Evolutionary conservation across 2,113 vertebrate species (phyloP), one percentile per base, ranked within the genome.

Genomic region (Actenoides hombroni): DNA sequence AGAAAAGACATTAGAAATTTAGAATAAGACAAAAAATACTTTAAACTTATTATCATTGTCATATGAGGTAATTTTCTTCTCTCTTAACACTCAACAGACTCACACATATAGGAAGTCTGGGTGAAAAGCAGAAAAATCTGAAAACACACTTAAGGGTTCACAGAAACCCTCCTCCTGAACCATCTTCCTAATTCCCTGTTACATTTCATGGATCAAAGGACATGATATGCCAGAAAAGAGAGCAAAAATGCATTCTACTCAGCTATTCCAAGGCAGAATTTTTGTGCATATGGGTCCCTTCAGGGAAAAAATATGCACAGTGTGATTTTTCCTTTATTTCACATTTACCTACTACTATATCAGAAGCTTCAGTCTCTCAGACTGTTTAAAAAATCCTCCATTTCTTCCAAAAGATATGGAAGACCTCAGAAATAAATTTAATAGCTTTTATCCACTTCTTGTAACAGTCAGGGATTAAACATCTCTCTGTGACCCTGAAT

Each of bases 241-340:
- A 59, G 15, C 6, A 90, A 88, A 92, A 92, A 84, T 81, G 10
- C 26, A 67, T 69, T 85, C 48, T 57, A 68, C 46, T 77, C 46
- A 78, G 57, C 23, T 65, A 81, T 81, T 92, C 61, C 44, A 64
- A 91, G 57, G 24, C 23, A 90, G 42, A 96, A 92, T 76, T 82
- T 48, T 78, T 75, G 88, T 83, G 31, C 92, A 92, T 92, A 95
- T 95, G 87, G 26, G 53, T 78, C 51, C 86, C 86, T 95, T 94
- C 83, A 81, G 93, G 92, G 92, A 76, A 93, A 96, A 96, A 96
- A 86, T 91, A 88, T 90, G 90, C 83, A 82, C 86, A 71, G 35
- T 33, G 25, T 35, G 28, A 93, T 78, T 96, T 92, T 92, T 88
- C 35, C 33, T 64, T 82, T 77, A 31, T 88, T 94, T 86, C 17